phyloP scores from a whole-genome alignment of 2,888 invertebrate species.

The Antitype chi region DNA sequence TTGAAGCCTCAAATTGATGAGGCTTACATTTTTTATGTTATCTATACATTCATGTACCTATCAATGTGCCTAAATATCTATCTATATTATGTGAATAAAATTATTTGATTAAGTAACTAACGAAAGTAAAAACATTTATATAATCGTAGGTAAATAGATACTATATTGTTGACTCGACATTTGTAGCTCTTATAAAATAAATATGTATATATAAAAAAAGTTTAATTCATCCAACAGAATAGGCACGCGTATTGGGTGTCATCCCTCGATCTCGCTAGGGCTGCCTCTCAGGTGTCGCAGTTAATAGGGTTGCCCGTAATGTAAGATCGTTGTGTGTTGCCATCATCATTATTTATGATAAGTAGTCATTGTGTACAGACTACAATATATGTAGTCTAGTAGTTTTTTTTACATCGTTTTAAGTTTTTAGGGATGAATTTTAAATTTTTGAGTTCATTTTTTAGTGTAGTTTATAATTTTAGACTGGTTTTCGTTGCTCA shows the following conservation, averaged over 20 bases:
- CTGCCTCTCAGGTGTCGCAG: constrained; percentile 79
- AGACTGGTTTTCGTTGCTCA: constrained; percentile 10
- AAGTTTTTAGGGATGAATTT: neutral
- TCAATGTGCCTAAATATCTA: no score
- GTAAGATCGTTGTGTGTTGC: constrained; percentile 65
- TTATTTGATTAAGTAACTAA: neutral
- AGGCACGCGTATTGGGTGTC: constrained; percentile 69
- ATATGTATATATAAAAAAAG: neutral
- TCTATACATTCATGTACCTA: neutral
- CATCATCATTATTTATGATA: constrained; percentile 67
- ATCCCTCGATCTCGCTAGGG: constrained; percentile 77
- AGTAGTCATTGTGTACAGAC: constrained; percentile 52
- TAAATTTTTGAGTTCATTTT: neutral
- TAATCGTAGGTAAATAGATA: no score
- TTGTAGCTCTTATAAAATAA: neutral
- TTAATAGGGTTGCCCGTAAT: constrained; percentile 76
- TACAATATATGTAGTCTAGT: constrained; percentile 2
- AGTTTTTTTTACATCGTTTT: constrained; percentile 6
- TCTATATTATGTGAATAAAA: no score
- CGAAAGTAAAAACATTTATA: neutral
- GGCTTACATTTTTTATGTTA: neutral
- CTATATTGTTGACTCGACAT: neutral
- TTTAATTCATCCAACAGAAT: constrained; percentile 68
- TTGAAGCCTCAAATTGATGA: no score
- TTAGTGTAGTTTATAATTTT: neutral